Percentiles rank a stretch among this genome's conserved stretches.
phyloP scores from a whole-genome alignment of 2,797 vertebrate genomes.

The Megalops cyprinoides region DNA sequence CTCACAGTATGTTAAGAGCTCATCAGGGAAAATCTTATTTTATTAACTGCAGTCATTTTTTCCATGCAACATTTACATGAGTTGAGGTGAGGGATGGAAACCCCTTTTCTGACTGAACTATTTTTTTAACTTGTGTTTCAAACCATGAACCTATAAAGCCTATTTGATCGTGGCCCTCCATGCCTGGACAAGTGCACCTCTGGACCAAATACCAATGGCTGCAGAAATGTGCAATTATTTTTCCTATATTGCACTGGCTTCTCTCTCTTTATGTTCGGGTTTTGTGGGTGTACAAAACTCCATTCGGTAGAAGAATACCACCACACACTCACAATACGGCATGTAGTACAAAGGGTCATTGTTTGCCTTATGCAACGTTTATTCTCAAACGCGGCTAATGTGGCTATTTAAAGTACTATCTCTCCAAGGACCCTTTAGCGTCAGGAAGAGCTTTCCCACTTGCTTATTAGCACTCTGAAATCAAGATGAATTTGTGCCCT shows the following conservation, averaged over 20 bases:
- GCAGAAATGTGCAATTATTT: background rate
- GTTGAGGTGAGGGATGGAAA: background rate
- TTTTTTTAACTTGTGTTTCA: background rate
- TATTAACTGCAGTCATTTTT: no score
- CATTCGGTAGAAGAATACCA: background rate
- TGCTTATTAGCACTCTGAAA: conserved; percentile 1
- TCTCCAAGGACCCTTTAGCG: background rate
- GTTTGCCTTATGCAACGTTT: background rate
- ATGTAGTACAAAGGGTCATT: background rate
- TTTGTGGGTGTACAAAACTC: background rate
- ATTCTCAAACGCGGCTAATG: conserved; percentile 1
- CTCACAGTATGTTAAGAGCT: no score
- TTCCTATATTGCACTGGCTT: background rate
- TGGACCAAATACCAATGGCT: background rate
- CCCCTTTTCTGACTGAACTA: background rate
- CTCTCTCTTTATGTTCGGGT: background rate
- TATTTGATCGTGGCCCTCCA: background rate
- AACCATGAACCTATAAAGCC: background rate
- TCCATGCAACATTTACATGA: background rate
- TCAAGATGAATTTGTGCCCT: conserved; percentile 21
- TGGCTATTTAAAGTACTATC: conserved; percentile 1
- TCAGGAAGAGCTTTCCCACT: background rate
- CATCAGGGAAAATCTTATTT: no score
- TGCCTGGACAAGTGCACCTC: background rate
- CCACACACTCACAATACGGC: background rate